Base-by-base conservation (phyloP, 1,140 invertebrate genomes). In the Drosophila kikkawai region DNA sequence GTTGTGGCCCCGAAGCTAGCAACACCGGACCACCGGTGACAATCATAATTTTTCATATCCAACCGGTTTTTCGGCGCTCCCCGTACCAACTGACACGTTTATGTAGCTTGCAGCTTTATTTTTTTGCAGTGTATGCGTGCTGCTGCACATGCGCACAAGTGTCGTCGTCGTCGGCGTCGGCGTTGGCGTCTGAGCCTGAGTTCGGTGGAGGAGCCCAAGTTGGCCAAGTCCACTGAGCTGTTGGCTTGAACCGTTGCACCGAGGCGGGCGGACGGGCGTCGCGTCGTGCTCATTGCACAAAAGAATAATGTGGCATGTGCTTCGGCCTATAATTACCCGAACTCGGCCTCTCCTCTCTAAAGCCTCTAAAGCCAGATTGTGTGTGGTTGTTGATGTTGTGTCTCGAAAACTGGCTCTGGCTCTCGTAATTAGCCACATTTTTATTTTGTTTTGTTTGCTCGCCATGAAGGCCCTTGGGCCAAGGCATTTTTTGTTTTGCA, bases 41-140 rank as follows among this genome's bases (percentile, higher is more conserved):
- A 88, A 88, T 90, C 85, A 90, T 90, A 90, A 90, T 90, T 90
- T 90, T 85, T 90, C 81, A 90, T 90, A 90, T 85, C 85, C 55
- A 85, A 90, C 85, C 85, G 85, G 85, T 90, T 90, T 82, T 70
- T 39, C 47, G 73, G 59, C 64, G 56, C 59, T 70, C 69, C 70
- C 61, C 53, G 19, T 15, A 34, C 50, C 34, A 67, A 67, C 84
- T 87, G 84, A 88, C 84, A 34, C 50, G 84, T 88, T 80, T 84
- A 81, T 84, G 81, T 79, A 51, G 74, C 80, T 81, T 56, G 73
- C 71, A 77, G 63, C 63, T n/a, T 69, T 75, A 63, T 22, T 70
- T 42, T 67, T 11, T 11, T 12, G 12, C 59, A 64, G 61, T 64
- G 64, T 67, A 56, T 47, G 50, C 50, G 56, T 19, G 39, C 12